These are phyloP conservation scores for Eupithecia dodoneata DNA, from an alignment of 2,888 invertebrate species.

Conservation along the genomic window DNA sequence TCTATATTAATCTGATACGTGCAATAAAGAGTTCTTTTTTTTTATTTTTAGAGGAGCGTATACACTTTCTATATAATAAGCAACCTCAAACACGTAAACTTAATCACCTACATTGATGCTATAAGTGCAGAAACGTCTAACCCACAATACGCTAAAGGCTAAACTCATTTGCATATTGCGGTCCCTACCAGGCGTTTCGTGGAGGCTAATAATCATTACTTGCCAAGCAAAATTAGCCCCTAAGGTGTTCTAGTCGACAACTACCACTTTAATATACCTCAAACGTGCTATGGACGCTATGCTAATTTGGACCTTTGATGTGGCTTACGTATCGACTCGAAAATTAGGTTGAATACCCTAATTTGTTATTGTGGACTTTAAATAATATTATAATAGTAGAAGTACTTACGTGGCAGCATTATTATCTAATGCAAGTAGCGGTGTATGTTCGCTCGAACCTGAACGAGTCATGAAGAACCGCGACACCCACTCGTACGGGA, in stretches of 20 bases:
- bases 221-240: conserved; percentile 79
- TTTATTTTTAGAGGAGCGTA: neutral
- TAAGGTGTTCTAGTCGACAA: conserved; percentile 77
- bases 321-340: conserved; percentile 65
- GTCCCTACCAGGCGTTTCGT: conserved; percentile 62
- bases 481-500: too few relatives aligned
- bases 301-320: conserved; percentile 80
- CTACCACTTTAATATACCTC: conserved; percentile 79
- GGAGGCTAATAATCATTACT: conserved; percentile 77
- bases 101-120: conserved; percentile 23
- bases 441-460: too few relatives aligned
- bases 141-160: conserved; percentile 67
- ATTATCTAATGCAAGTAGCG: neutral
- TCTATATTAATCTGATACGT: too few relatives aligned
- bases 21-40: neutral
- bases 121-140: conserved; percentile 42
- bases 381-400: conserved; percentile 10
- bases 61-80: conserved; percentile 1
- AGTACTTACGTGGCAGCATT: neutral
- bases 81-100: conserved; percentile 11
- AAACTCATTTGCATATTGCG: conserved; percentile 81
- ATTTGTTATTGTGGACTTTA: conserved; percentile 26
- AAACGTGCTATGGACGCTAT: conserved; percentile 72
- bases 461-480: too few relatives aligned
- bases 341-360: conserved; percentile 46